Evolutionary conservation across 2,113 vertebrate genomes (phyloP).

Genomic region (Mesocricetus auratus): DNA sequence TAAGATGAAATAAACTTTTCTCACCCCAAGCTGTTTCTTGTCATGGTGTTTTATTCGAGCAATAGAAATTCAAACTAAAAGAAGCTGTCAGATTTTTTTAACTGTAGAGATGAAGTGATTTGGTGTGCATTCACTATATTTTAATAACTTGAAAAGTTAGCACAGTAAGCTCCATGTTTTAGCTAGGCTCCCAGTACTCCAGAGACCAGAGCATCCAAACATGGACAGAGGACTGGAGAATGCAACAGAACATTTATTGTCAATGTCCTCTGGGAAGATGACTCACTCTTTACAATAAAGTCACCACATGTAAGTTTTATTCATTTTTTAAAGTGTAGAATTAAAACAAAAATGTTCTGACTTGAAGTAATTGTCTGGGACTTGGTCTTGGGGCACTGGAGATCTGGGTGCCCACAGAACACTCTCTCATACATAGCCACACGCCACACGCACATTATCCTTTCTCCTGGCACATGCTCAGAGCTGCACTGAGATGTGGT

Average conservation of each 20-base stretch:
- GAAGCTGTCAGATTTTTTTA: background rate
- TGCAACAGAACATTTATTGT: background rate
- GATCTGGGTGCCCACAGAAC: background rate
- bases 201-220: background rate
- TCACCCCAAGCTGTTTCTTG: background rate
- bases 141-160: background rate
- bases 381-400: too few species aligned
- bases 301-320: background rate
- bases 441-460: fast-evolving
- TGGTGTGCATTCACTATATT: background rate
- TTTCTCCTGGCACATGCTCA: too few species aligned
- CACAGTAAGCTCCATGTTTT: background rate
- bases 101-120: background rate
- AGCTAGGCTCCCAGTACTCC: background rate
- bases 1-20: background rate
- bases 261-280: background rate
- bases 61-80: background rate
- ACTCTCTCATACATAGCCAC: too few species aligned
- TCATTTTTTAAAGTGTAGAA: background rate
- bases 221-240: background rate
- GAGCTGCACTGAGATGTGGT: background rate
- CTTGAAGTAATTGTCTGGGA: background rate
- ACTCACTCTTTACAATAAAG: background rate
- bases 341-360: background rate
- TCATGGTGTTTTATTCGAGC: background rate